A percentile compares a stretch with the other conserved stretches of the same genome.
Conservation (phyloP, 2,113 vertebrate species). For the Sitta europaea region DNA sequence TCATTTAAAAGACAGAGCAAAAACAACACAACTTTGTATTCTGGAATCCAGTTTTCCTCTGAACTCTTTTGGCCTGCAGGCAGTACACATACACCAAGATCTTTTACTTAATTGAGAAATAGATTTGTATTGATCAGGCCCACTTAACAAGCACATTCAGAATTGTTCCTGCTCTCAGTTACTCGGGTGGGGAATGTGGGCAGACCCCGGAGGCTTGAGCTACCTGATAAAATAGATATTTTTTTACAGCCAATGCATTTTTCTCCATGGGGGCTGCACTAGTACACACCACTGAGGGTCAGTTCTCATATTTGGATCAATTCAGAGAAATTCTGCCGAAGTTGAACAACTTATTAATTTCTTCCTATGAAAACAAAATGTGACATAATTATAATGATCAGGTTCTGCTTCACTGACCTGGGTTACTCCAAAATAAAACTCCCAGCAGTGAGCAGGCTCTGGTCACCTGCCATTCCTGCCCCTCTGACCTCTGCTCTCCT, state of each 20-base stretch:
- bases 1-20: conserved; percentile 7
- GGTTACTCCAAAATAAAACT: neutral
- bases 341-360: neutral
- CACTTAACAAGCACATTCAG: conserved; percentile 3
- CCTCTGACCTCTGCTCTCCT: neutral
- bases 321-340: neutral
- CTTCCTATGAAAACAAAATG: neutral
- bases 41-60: neutral
- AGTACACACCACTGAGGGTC: neutral
- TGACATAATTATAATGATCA: neutral
- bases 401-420: neutral
- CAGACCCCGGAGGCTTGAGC: neutral
- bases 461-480: neutral
- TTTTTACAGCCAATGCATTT: neutral
- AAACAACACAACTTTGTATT: neutral
- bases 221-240: neutral
- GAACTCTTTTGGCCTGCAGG: neutral
- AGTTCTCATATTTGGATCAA: neutral
- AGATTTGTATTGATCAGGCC: conserved; percentile 21
- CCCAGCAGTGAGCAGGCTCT: neutral
- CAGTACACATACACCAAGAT: neutral
- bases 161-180: neutral
- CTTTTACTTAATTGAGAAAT: conserved; percentile 8
- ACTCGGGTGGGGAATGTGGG: neutral
- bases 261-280: neutral